These are phyloP conservation scores for Hartigia nigra DNA, from an alignment of 2,888 invertebrate species.

Conservation along the genomic window DNA sequence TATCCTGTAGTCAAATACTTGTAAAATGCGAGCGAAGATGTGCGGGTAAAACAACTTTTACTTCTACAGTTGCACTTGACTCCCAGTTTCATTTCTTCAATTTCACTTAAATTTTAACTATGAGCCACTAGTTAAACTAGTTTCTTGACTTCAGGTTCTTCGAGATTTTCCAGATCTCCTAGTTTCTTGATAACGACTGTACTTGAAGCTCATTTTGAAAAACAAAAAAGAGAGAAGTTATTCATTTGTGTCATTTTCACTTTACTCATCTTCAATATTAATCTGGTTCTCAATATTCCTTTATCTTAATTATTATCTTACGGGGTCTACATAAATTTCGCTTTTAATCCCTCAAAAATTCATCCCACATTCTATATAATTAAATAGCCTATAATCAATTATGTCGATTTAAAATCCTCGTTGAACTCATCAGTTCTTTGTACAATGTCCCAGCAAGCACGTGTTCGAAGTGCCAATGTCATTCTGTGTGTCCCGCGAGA, in stretches of 20 bases:
- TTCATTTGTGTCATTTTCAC: no score
- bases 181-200: background rate
- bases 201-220: background rate
- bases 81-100: background rate
- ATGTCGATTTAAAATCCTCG: background rate
- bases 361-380: no score
- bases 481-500: slow-evolving; percentile 84
- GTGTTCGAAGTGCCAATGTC: slow-evolving; percentile 93
- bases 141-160: background rate
- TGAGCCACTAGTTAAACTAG: background rate
- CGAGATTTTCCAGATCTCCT: background rate
- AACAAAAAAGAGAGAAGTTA: no score
- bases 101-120: background rate
- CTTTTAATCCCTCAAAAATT: no score
- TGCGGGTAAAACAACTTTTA: slow-evolving; percentile 75
- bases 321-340: no score
- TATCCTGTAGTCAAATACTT: slow-evolving; percentile 88
- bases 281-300: no score
- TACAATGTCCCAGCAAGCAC: slow-evolving; percentile 76
- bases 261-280: no score
- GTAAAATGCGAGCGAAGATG: slow-evolving; percentile 91
- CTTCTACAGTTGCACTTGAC: background rate
- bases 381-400: no score
- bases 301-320: no score
- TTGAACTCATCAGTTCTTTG: background rate